Evolutionary conservation across 2,113 vertebrate species (phyloP), one percentile per base, ranked within the genome.

Genomic region (Anolis sagrei): DNA sequence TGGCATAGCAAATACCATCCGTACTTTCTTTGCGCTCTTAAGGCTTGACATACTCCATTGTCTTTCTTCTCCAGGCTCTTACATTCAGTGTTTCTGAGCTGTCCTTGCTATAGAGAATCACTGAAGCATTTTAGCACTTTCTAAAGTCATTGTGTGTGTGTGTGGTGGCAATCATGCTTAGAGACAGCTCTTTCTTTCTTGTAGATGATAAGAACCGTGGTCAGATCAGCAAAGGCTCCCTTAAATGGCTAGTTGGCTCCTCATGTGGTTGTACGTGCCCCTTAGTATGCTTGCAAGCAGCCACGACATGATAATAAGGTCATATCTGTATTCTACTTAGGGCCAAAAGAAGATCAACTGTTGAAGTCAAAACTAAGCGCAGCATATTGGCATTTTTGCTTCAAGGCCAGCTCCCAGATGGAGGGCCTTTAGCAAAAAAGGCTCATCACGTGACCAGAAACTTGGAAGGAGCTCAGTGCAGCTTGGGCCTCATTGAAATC

Each of bases 51-150:
- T 54, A 39, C 39, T 21, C 32, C 25, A 10, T 7, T 39, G 75
- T 16, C 76, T 87, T 74, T 74, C 81, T 79, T 66, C 76, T 27
- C n/a, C 16, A n/a, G n/a, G 13, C 36, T 25, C 8, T 27, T 44
- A 44, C 39, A 44, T 84, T 79, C 81, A 87, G 64, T 79, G 61
- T 84, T 83, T 75, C 76, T 87, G 49, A 79, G 58, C 76, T 44
- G 18, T 11, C 13, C 34, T 62, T n/a, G 32, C 54, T 79, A 69
- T 48, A 1, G 39, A 75, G 44, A 87, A 74, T 87, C 81, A 68
- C 54, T 75, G 44, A 64, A 54, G 69, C 36, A 25, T 83, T 83
- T 84, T 87, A 87, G 32, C 77, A 78, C 58, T 54, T 87, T 74
- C 18, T 23, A 19, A 44, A 66, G 69, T 79, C 29, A 74, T 62